Conservation (phyloP, 2,888 invertebrate species). For the Folsomia manolachei region DNA sequence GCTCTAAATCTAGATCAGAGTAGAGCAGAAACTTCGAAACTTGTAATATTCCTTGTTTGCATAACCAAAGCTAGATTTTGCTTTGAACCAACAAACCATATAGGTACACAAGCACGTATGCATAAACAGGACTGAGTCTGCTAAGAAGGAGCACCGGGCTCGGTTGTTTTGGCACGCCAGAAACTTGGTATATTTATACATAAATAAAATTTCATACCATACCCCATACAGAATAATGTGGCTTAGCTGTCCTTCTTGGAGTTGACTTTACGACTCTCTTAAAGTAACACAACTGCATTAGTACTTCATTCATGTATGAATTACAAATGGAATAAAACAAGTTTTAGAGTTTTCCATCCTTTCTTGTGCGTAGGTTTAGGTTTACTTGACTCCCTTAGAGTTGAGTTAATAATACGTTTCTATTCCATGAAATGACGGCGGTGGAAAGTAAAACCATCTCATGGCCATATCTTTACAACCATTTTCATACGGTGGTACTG, state of each 20-base stretch:
- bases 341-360: conserved; percentile 1
- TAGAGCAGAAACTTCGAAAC: too few relatives aligned
- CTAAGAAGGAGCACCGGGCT: too few relatives aligned
- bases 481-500: not conserved
- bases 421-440: not conserved
- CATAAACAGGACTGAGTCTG: not conserved
- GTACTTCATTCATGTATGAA: conserved; percentile 4
- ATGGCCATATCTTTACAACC: conserved; percentile 8
- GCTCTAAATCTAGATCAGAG: not conserved
- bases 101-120: not conserved
- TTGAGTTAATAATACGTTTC: conserved; percentile 15
- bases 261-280: not conserved
- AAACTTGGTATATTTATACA: too few relatives aligned
- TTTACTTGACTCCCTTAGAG: not conserved
- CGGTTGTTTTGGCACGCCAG: too few relatives aligned
- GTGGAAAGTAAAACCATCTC: conserved; percentile 7
- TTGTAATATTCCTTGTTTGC: not conserved
- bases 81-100: not conserved
- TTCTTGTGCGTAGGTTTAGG: not conserved
- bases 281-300: not conserved
- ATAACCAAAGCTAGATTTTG: not conserved
- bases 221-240: too few relatives aligned
- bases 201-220: too few relatives aligned
- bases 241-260: too few relatives aligned
- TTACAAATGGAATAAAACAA: not conserved